phyloP scores from a whole-genome alignment of 2,888 invertebrate genomes.

The Scaptomyza tumidula region DNA sequence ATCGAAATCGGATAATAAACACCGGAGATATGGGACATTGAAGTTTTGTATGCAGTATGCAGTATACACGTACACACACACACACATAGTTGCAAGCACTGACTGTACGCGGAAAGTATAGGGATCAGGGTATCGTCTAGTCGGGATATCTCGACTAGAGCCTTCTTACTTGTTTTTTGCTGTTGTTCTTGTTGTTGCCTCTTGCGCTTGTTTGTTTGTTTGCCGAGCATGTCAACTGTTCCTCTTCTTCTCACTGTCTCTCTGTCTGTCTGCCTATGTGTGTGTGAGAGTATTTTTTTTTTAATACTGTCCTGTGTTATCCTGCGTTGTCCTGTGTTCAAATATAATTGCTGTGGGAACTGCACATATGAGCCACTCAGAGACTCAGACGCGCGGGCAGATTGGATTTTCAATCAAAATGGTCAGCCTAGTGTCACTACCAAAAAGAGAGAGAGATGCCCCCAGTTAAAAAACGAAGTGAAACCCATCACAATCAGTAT shows the following conservation, averaged over 20 bases:
- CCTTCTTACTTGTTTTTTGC: too few relatives aligned
- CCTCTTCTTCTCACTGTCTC: slow-evolving; percentile 13
- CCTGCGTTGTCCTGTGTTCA: slow-evolving; percentile 70
- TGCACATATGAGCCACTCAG: slow-evolving; percentile 82
- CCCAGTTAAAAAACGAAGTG: neutral
- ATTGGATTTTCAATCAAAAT: slow-evolving; percentile 79
- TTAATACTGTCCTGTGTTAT: slow-evolving; percentile 51
- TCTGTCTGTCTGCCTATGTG: neutral
- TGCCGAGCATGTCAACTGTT: slow-evolving; percentile 72
- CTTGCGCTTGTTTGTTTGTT: slow-evolving; percentile 59
- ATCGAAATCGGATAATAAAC: too few relatives aligned
- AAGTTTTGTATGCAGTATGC: too few relatives aligned
- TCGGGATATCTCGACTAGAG: too few relatives aligned
- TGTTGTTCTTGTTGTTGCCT: slow-evolving; percentile 27
- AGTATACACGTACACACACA: too few relatives aligned
- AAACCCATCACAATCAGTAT: slow-evolving; percentile 1
- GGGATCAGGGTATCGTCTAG: too few relatives aligned
- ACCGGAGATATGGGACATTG: too few relatives aligned
- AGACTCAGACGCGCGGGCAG: slow-evolving; percentile 63
- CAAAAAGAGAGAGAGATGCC: slow-evolving; percentile 9
- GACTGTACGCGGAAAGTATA: too few relatives aligned
- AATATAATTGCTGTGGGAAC: slow-evolving; percentile 85
- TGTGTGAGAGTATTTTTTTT: slow-evolving; percentile 9
- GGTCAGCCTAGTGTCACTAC: slow-evolving; percentile 47
- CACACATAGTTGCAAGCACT: too few relatives aligned